Conservation (phyloP, 2,113 vertebrate species). For the Hemiscyllium ocellatum region DNA sequence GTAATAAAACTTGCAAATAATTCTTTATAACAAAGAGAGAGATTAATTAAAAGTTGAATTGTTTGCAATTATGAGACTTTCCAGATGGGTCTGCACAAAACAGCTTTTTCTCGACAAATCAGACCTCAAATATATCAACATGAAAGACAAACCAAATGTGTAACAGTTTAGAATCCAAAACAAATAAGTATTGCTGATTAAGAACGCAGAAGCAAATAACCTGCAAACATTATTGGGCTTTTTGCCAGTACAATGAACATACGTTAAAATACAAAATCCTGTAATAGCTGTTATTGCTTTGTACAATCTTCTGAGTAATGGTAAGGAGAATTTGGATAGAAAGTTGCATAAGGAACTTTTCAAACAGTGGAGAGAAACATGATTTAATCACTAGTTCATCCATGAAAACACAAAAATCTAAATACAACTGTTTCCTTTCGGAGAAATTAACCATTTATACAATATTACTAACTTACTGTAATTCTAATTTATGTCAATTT, state of each 20-base stretch:
- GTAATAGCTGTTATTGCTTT: background rate
- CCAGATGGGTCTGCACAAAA: background rate
- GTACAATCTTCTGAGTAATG: background rate
- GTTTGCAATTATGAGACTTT: background rate
- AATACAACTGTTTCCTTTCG: background rate
- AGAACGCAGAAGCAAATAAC: background rate
- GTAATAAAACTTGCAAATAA: background rate
- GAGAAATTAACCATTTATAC: background rate
- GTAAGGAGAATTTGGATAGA: background rate
- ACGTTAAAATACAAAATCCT: background rate
- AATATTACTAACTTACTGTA: background rate
- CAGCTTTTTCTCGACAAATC: background rate
- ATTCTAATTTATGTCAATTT: background rate
- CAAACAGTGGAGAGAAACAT: background rate
- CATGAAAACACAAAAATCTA: background rate
- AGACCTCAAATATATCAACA: background rate
- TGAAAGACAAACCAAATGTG: background rate
- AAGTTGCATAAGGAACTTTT: background rate
- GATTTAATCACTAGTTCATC: background rate
- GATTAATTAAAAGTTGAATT: background rate
- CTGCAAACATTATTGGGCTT: background rate
- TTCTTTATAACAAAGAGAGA: background rate
- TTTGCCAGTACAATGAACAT: background rate
- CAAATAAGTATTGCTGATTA: background rate
- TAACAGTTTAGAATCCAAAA: background rate